Evolutionary conservation across 1,140 invertebrate species (phyloP), one percentile per base, ranked within the genome.

Genomic region (Ctenoplectra terminalis): DNA sequence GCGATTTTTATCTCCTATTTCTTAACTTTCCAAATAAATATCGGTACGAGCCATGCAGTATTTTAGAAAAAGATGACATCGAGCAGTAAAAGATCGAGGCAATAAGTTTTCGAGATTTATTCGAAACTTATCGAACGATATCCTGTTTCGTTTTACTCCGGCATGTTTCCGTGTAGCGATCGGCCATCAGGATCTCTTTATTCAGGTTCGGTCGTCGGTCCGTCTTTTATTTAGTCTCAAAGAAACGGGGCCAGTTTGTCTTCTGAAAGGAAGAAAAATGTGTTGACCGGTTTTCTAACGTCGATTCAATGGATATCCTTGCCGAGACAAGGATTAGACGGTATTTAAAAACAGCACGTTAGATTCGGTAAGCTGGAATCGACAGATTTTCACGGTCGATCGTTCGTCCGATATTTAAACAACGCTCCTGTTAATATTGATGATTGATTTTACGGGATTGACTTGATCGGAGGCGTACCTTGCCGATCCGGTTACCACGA

Each of bases 111-210:
- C 26, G 3, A 31, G n/a, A 52, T 17, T 37, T 48, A 37, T 50
- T 29, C 15, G 34, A 13, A 37, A 75, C 34, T 64, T 63, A 29
- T 61, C 61, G 46, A 43, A 37, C 60, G 58, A 63, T 43, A 17
- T 60, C 26, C 26, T 20, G 23, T 52, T 74, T 52, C 70, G 52
- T 58, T 9, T 40, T 23, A 9, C 20, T 17, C 9, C 5, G 2
- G 67, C 23, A 5, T 40, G 48, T 7, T 43, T 34, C 72, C 72
- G 46, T 40, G 8, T 40, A 29, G 13, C 60, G 58, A 75, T 63
- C 73, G 13, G 46, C 60, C 46, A 75, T 63, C 73, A 23, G 46
- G 31, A 43, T 66, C 23, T 66, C 40, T 77, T 46, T 77, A 69
- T 69, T 60, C 64, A 43, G 26, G 20, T 46, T 37, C 34, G 9